A percentile compares a stretch with the other conserved stretches of the same genome.
Evolutionary conservation across 2,888 invertebrate genomes (phyloP).

Genomic region (Dascillus cervinus): DNA sequence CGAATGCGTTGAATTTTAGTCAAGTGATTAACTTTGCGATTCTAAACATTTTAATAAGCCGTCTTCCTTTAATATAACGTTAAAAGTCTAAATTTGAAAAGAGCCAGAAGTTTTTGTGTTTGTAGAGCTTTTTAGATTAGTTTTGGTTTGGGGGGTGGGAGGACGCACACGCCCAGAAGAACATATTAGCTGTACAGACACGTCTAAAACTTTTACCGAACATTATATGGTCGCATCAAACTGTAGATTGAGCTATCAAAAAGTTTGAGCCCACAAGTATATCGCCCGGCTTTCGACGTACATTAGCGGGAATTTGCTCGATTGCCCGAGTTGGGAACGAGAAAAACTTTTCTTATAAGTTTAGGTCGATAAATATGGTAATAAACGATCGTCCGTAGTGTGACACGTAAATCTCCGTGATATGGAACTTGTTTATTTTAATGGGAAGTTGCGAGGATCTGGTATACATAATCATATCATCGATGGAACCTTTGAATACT

Average conservation of each 20-base stretch:
- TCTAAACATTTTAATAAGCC: no score
- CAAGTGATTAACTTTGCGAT: no score
- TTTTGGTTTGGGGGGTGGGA: no score
- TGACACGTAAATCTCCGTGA: slow-evolving; percentile 25
- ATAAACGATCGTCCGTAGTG: slow-evolving; percentile 28
- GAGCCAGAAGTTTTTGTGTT: no score
- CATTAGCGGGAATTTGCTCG: slow-evolving; percentile 33
- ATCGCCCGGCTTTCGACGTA: slow-evolving; percentile 15
- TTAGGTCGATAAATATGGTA: slow-evolving; percentile 34
- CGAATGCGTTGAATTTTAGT: no score
- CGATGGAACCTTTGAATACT: no score
- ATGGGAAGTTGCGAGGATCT: slow-evolving; percentile 19
- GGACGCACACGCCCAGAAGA: slow-evolving; percentile 29
- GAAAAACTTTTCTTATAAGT: slow-evolving; percentile 25
- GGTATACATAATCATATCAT: no score
- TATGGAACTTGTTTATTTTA: slow-evolving; percentile 32
- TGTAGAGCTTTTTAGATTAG: no score
- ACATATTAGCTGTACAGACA: slow-evolving; percentile 36
- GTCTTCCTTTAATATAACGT: no score
- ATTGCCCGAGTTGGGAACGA: slow-evolving; percentile 29
- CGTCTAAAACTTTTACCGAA: slow-evolving; percentile 34
- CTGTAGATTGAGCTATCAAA: slow-evolving; percentile 26
- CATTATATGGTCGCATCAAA: slow-evolving; percentile 32
- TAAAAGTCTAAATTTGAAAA: no score
- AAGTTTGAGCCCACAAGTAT: slow-evolving; percentile 19